These are phyloP conservation scores for Leptogaster cylindrica DNA, from an alignment of 2,888 invertebrate species.

Conservation along the genomic window DNA sequence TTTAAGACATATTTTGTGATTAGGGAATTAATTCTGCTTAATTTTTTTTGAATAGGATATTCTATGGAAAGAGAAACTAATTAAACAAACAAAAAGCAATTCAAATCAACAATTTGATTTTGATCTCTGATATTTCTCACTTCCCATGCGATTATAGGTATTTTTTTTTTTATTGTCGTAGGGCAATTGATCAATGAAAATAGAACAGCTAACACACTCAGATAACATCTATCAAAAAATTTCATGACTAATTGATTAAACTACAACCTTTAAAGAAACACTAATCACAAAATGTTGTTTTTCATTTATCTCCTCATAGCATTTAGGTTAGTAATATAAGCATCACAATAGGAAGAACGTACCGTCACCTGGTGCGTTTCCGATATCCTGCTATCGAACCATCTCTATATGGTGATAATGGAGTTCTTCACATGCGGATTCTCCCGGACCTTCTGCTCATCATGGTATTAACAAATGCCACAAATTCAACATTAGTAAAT, in stretches of 20 bases:
- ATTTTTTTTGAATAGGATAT: slow-evolving; percentile 3
- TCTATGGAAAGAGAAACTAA: slow-evolving; percentile 29
- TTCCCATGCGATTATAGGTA: slow-evolving; percentile 14
- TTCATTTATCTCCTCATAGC: slow-evolving; percentile 63
- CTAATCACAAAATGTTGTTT: slow-evolving; percentile 61
- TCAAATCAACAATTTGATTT: no score
- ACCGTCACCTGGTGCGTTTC: slow-evolving; percentile 31
- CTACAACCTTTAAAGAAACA: slow-evolving; percentile 50
- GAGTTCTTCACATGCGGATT: slow-evolving; percentile 42
- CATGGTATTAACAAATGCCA: slow-evolving; percentile 56
- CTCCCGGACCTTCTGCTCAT: slow-evolving; percentile 49
- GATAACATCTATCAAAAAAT: slow-evolving; percentile 15
- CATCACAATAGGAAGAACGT: slow-evolving; percentile 39
- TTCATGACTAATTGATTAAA: slow-evolving; percentile 44
- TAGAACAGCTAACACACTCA: slow-evolving; percentile 27
- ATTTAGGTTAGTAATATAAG: slow-evolving; percentile 55
- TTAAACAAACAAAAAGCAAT: no score
- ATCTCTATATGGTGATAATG: slow-evolving; percentile 23
- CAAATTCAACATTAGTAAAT: slow-evolving; percentile 42
- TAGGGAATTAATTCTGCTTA: slow-evolving; percentile 39
- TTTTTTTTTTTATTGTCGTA: not conserved
- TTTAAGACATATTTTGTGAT: slow-evolving; percentile 47
- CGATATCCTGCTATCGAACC: slow-evolving; percentile 15
- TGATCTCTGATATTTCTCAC: slow-evolving; percentile 25
- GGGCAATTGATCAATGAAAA: slow-evolving; percentile 6